A percentile compares a stretch with the other conserved stretches of the same genome.
phyloP scores from a whole-genome alignment of 1,140 invertebrate genomes.

The Holcopasites calliopsidis region DNA sequence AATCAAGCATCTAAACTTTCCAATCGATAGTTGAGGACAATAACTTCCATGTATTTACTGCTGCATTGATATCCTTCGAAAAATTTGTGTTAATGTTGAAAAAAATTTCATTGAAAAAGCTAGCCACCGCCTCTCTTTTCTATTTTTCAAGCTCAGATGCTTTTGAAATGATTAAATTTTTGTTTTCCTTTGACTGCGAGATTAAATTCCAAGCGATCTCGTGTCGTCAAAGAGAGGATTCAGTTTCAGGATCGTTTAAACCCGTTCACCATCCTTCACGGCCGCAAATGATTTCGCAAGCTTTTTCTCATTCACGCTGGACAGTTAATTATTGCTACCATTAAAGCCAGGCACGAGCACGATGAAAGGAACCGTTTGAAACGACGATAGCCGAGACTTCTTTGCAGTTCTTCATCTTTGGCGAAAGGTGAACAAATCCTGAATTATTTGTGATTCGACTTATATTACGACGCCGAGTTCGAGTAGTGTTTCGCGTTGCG shows the following conservation, averaged over 20 bases:
- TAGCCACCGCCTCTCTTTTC: not conserved
- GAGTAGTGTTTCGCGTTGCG: not conserved
- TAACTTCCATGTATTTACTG: not conserved
- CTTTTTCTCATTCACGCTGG: not conserved
- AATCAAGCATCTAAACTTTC: slow-evolving; percentile 13
- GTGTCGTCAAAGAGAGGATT: not conserved
- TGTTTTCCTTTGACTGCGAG: not conserved
- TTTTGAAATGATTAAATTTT: not conserved
- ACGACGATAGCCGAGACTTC: not conserved
- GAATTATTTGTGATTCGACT: slow-evolving; percentile 10
- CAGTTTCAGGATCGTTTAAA: not conserved
- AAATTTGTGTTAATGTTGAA: too few species aligned
- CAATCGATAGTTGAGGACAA: not conserved
- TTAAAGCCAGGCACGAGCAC: not conserved
- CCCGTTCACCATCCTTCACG: not conserved
- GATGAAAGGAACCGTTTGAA: not conserved
- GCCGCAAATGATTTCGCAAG: not conserved
- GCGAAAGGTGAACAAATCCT: not conserved
- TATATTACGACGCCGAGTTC: not conserved
- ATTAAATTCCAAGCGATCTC: slow-evolving; percentile 9
- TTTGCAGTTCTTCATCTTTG: not conserved
- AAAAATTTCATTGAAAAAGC: not conserved
- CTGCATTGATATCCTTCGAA: too few species aligned
- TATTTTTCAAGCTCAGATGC: not conserved
- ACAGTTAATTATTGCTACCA: slow-evolving; percentile 14